Evolutionary conservation across 2,113 vertebrate species (phyloP), one percentile per base, ranked within the genome.

Genomic region (Ranitomeya variabilis): DNA sequence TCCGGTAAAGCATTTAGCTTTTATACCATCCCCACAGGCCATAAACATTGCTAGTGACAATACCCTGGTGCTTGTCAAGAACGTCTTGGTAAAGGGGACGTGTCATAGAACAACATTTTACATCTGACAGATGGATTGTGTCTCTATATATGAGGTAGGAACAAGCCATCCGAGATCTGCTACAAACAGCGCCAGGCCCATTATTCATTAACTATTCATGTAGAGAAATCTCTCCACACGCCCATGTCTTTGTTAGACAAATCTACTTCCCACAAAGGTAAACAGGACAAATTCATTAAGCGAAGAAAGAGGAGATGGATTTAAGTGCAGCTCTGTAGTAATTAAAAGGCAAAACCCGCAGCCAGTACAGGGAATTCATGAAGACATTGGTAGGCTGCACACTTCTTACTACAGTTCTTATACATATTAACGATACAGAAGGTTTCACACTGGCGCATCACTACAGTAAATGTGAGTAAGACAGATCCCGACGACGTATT

Each of bases 41-140:
- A 78, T n/a, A 15, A 57, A 79, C 59, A 84, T 62, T 77, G 26
- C 80, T 16, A 23, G 55, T 83, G 69, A 77, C 66, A 79, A 85
- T 69, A n/a, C 69, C 55, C 73, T n/a, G 60, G 73, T 66, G 82
- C 64, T 88, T 37, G 37, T 83, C 69, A 19, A 15, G 51, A 26
- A 62, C 21, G 21, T 67, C 23, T 57, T 10, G 64, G 12, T 51
- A 37, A 66, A 78, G 60, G 45, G 51, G 37, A 83, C 54, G 60
- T 88, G 80, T 60, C 69, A 88, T 37, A 37, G 87, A 83, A 84
- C 60, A 89, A 74, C 51, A 67, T 31, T 89, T 85, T 89, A 69
- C 71, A 79, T 89, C 73, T 89, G 87, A 89, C 87, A 89, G 87
- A 89, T 89, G 87, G 87, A 77, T 85, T 85, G 51, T 62, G n/a